Evolutionary conservation across 2,797 vertebrate genomes (phyloP), one percentile per base, ranked within the genome.

Genomic region (Sphenodon punctatus): DNA sequence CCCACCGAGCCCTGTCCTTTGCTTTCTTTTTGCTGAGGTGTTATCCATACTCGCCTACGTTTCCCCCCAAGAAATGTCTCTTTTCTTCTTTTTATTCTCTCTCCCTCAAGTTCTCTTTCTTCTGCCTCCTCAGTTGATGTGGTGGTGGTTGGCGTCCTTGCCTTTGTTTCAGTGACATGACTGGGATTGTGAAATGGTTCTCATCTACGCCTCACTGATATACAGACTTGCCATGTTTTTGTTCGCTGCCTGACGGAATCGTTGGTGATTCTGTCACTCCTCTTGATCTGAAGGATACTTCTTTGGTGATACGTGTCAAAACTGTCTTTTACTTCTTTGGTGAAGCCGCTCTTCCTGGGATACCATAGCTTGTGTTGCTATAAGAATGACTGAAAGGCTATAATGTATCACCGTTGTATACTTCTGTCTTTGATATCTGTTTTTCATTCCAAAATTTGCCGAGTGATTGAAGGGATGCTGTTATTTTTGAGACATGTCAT

Each of bases 281-380:
- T 55, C 4, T 16, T 34, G 68, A 80, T 78, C 7, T 7, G 43
- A 70, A 77, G 64, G 80, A 90, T 77, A 41, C 67, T 85, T 80
- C 69, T 65, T 45, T 42, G 66, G 78, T 66, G 74, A 84, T 55
- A 56, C 3, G 1, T 72, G 78, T 90, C 87, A 83, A 73, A 89
- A 82, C 88, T 82, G 81, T 78, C 82, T 78, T 75, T 82, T 79
- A 89, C 16, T 88, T 89, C 82, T 72, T 74, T 67, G 82, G 86
- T 65, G 61, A 41, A 32, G 78, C 51, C 66, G 72, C 82, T 85
- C 55, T 74, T 84, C 84, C 58, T 23, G 22, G 13, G 27, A 75
- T 27, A 6, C 66, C 49, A 2, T n/a, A 17, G 16, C 77, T 86
- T 8, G 39, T 34, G 82, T 84, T 15, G 10, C 78, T 70, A 39